phyloP scores from a whole-genome alignment of 1,140 invertebrate species.

The Cotesia chilonis region DNA sequence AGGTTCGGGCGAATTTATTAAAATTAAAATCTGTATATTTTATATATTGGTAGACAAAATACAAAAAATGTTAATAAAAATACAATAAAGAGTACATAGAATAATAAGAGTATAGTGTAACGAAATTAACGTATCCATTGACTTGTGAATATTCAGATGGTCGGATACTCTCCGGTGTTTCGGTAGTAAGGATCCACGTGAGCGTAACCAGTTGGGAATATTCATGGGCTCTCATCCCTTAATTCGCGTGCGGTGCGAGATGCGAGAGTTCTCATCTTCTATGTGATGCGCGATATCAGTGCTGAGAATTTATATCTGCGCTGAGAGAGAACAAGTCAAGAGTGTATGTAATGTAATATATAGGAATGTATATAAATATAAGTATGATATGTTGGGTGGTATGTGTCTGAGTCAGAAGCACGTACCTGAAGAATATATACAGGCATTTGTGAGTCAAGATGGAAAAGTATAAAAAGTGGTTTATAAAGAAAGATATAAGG shows the following conservation, averaged over 20 bases:
- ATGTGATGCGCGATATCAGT: too few relatives aligned
- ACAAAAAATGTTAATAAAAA: background rate
- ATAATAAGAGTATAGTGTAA: background rate
- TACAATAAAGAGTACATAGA: background rate
- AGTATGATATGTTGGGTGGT: background rate
- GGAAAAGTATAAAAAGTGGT: background rate
- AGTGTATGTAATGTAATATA: background rate
- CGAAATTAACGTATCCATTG: conserved; percentile 11
- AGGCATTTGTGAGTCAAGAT: conserved; percentile 7
- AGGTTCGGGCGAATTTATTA: too few relatives aligned
- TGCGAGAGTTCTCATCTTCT: conserved; percentile 12
- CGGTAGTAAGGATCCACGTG: conserved; percentile 2
- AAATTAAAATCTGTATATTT: too few relatives aligned
- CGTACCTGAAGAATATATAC: background rate
- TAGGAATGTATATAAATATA: background rate
- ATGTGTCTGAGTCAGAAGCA: background rate
- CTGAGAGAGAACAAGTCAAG: too few relatives aligned
- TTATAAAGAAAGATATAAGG: background rate
- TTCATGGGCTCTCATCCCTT: conserved; percentile 15
- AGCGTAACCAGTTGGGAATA: conserved; percentile 9
- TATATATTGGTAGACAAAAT: too few relatives aligned
- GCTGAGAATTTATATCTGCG: too few relatives aligned
- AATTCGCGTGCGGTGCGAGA: background rate
- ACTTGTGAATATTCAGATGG: conserved; percentile 1
- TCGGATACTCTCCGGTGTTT: background rate